phyloP scores from a whole-genome alignment of 2,113 vertebrate species.

The Plecturocebus donacophilus region DNA sequence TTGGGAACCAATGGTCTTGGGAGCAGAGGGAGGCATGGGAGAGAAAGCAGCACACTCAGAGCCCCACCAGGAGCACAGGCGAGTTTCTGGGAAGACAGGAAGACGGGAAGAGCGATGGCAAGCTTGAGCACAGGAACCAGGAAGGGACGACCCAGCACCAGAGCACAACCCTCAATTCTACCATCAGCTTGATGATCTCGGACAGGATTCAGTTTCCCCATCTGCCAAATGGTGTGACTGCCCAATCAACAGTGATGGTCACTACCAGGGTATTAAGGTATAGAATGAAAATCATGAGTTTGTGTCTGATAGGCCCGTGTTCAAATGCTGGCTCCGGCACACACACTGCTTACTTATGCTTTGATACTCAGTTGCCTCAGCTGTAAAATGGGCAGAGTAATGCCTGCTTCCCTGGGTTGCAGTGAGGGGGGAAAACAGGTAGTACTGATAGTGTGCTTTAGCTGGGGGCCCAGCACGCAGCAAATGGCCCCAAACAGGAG shows the following conservation, averaged over 20 bases:
- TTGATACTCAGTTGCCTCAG: neutral
- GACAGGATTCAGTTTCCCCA: neutral
- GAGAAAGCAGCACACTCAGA: neutral
- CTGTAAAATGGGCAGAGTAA: neutral
- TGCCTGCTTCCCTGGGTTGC: accelerated
- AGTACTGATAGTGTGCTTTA: accelerated
- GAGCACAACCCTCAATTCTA: neutral
- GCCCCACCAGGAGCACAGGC: neutral
- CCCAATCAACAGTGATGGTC: accelerated
- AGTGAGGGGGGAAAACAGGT: neutral
- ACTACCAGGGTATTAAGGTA: neutral
- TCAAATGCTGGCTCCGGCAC: neutral
- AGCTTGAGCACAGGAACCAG: neutral
- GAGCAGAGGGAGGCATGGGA: accelerated
- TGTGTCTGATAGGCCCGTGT: neutral
- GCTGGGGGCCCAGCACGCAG: accelerated
- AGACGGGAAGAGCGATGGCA: neutral
- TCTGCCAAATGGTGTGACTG: neutral
- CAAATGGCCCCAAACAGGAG: accelerated
- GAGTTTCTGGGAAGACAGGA: neutral
- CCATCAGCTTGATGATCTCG: neutral
- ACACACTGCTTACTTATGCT: too few relatives aligned
- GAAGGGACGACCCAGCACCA: neutral
- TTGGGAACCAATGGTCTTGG: neutral
- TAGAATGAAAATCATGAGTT: accelerated